These are phyloP conservation scores for Caenorhabditis auriculariae DNA, from an alignment of 2,888 invertebrate species.

Conservation along the genomic window DNA sequence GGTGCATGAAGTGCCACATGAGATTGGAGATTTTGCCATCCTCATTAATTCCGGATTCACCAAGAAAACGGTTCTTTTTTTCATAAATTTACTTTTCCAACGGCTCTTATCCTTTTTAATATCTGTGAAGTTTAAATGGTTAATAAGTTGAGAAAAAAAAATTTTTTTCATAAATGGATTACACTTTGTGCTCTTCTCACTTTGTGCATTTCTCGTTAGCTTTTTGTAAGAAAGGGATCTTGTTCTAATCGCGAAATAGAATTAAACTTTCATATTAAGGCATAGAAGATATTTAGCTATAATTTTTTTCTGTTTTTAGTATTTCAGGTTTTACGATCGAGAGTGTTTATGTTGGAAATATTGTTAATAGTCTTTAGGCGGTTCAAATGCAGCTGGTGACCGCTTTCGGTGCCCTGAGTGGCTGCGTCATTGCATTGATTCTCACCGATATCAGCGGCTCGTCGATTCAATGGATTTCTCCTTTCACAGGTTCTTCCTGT, in stretches of 20 bases:
- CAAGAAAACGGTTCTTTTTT: slow-evolving; percentile 74
- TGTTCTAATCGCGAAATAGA: no score
- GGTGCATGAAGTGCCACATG: slow-evolving; percentile 97
- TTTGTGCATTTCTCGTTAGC: no score
- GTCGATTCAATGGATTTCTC: slow-evolving; percentile 84
- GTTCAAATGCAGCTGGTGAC: slow-evolving; percentile 91
- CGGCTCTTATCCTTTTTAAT: slow-evolving; percentile 67
- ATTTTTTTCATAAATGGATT: slow-evolving; percentile 1
- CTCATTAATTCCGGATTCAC: slow-evolving; percentile 93
- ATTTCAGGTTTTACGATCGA: no score
- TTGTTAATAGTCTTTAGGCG: slow-evolving; percentile 73
- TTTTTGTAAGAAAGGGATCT: no score
- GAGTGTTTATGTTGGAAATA: no score
- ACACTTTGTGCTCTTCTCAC: no score
- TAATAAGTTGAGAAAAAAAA: not conserved
- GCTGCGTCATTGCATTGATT: slow-evolving; percentile 66
- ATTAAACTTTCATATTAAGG: no score
- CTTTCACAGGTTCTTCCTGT: slow-evolving; percentile 76
- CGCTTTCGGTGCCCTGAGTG: slow-evolving; percentile 88
- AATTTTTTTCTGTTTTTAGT: no score
- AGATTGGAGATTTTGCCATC: slow-evolving; percentile 98
- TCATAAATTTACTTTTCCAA: no score
- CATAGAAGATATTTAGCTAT: no score
- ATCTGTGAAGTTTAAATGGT: not conserved
- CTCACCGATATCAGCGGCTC: slow-evolving; percentile 62